Base-by-base conservation (phyloP, 2,113 vertebrate species). In the Rhabdomys dilectus region DNA sequence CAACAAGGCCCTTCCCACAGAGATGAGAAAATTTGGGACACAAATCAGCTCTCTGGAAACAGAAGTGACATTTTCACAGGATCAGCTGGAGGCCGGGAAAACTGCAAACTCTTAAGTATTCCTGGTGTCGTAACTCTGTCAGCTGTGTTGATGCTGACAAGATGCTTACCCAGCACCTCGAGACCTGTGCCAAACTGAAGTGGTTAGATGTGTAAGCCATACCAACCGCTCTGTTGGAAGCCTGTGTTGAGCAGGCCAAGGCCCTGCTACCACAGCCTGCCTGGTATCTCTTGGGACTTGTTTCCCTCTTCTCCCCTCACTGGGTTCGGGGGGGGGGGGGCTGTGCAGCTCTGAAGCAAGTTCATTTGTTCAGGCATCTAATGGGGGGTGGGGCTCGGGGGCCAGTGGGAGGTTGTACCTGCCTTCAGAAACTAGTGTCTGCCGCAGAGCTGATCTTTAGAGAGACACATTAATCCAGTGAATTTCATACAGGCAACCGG, bases 161-260 rank as follows among this genome's bases (percentile, higher is more conserved):
- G 95, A 97, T 95, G 97, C 97, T 97, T 94, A 97, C 78, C 90
- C 95, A 95, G 97, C 97, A 94, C 88, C 95, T 87, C 36, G 4
- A 96, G 95, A 73, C 96, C 91, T 6, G 6, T n/a, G 94, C 96
- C 92, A 91, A 82, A 89, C 3, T 48, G 72, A 86, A 91, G 93
- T 8, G 85, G 96, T 51, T 92, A 72, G 86, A 94, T 10, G 45
- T 11, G 73, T 70, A 58, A 92, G 88, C 93, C 51, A 3, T 60
- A 92, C 81, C 66, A 96, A 60, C 88, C 7, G 56, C 42, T 84
- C 96, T 84, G 68, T 15, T 9, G 19, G 45, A 56, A 66, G 76
- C 70, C 26, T 0, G 7, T 86, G 58, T 51, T 9, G 48, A 75
- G 73, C 3, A 0, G 4, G 84, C 85, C 5, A 6, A 36, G 12